Evolutionary conservation across 2,888 invertebrate species (phyloP).

Genomic region (Ormyrus nitidulus): DNA sequence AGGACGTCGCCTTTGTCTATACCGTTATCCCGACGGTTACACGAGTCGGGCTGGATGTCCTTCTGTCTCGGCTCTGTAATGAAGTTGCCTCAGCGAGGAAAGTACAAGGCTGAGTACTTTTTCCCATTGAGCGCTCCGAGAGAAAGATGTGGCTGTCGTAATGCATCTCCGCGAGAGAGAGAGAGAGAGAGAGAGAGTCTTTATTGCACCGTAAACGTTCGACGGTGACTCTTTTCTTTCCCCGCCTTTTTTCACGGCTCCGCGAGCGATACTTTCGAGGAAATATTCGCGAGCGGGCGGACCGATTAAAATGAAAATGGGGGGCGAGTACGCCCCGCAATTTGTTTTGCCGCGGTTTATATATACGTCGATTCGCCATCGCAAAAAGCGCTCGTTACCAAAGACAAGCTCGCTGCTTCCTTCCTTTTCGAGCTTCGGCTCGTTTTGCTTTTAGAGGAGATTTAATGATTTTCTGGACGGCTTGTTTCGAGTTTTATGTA

Average conservation of each 20-base stretch:
- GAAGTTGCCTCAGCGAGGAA: constrained; percentile 52
- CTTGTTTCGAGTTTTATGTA: no score
- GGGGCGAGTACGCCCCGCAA: constrained; percentile 8
- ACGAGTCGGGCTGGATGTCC: constrained; percentile 47
- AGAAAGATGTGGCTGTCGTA: constrained; percentile 24
- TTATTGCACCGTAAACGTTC: constrained; percentile 55
- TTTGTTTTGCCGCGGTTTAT: constrained; percentile 32
- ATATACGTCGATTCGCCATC: constrained; percentile 18
- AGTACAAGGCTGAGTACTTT: constrained; percentile 54
- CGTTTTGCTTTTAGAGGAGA: background rate
- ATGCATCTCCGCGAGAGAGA: constrained; percentile 25
- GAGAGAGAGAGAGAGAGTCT: constrained; percentile 13
- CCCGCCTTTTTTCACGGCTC: constrained; percentile 13
- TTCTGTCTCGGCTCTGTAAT: constrained; percentile 54
- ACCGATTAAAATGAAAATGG: constrained; percentile 39
- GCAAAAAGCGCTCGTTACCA: constrained; percentile 17
- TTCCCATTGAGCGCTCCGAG: constrained; percentile 50
- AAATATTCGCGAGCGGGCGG: constrained; percentile 31
- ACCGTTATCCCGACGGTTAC: constrained; percentile 58
- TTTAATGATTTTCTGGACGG: constrained; percentile 7
- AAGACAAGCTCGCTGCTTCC: background rate
- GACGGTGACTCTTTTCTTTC: constrained; percentile 10
- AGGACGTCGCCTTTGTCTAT: constrained; percentile 43
- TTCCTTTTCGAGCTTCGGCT: background rate
- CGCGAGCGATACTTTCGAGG: constrained; percentile 5